Evolutionary conservation across 2,113 vertebrate species (phyloP).

Genomic region (Opisthocomus hoazin): DNA sequence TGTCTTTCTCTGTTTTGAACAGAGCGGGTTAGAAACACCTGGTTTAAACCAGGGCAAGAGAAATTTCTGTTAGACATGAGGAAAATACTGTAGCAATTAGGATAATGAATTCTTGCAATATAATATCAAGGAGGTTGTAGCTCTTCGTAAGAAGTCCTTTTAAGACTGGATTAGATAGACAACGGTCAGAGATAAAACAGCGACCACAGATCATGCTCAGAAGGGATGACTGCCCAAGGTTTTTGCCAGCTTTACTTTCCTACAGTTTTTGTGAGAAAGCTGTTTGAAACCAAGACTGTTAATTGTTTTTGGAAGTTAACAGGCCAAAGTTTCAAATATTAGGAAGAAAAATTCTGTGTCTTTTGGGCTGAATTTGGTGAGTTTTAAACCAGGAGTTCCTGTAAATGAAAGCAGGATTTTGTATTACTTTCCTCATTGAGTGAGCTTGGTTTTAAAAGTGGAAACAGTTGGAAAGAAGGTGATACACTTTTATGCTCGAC

Average conservation of each 20-base stretch:
- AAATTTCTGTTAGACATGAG: not conserved
- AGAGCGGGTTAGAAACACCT: not conserved
- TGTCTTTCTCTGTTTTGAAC: not conserved
- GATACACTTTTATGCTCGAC: not conserved
- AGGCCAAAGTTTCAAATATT: not conserved
- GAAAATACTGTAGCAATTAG: not conserved
- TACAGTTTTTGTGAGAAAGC: not conserved
- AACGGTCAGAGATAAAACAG: not conserved
- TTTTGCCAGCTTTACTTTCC: not conserved
- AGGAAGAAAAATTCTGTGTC: not conserved
- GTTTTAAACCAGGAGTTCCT: not conserved
- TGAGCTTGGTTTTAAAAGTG: not conserved
- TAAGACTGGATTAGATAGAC: not conserved
- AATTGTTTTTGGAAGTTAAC: not conserved
- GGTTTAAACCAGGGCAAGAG: not conserved
- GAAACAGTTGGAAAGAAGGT: not conserved
- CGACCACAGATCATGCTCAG: not conserved
- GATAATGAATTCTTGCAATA: not conserved
- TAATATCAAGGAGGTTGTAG: not conserved
- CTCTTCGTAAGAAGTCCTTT: not conserved
- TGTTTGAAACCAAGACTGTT: not conserved
- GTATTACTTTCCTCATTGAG: not conserved
- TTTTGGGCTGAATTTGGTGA: not conserved
- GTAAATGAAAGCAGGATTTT: not conserved
- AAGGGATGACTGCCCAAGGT: not conserved